Base-by-base conservation (phyloP, 1,140 invertebrate genomes). In the Bombus haemorrhoidalis region DNA sequence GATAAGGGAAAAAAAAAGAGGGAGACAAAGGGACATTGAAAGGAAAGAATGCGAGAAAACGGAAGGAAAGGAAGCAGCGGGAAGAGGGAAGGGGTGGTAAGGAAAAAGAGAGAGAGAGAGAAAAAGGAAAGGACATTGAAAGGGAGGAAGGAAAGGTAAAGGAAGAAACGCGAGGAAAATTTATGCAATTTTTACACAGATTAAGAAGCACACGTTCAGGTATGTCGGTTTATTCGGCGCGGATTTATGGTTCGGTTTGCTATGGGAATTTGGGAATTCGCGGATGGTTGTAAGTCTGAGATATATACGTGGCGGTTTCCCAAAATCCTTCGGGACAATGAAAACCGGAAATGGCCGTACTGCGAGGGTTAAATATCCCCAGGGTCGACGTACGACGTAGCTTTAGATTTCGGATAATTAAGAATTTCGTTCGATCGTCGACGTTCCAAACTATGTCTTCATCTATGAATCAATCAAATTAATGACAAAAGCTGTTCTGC, bases 51-150 rank as follows among this genome's bases (percentile, higher is more conserved):
- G 43, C 43, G 43, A 15, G 43, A 4, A 6, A 0, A 47, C 15
- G 43, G 43, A 6, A 15, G 43, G 0, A 43, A 47, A 0, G 13
- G 13, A 15, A 15, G 13, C 0, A 15, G 3, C 0, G 43, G 15
- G 43, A 43, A 43, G 13, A 13, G 13, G 3, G 41, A 41, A 41
- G 41, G 1, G 10, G 0, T 3, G 41, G 41, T 3, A 0, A 43
- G 41, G 41, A 12, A 41, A 41, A 41, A 41, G 10, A 2, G 1
- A 41, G 10, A 41, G 41, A 10, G 10, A 41, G 10, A 41, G 10
- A 1, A 43, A 43, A 0, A 37, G 0, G 2, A 4, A 37, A 2
- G 41, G 12, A 43, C 41, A 43, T 43, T 43, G 41, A 43, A 3
- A 43, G 41, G 41, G 12, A 41, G 39, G 10, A 41, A 0, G 39